Evolutionary conservation across 2,113 vertebrate species (phyloP).

Genomic region (Macrotis lagotis): DNA sequence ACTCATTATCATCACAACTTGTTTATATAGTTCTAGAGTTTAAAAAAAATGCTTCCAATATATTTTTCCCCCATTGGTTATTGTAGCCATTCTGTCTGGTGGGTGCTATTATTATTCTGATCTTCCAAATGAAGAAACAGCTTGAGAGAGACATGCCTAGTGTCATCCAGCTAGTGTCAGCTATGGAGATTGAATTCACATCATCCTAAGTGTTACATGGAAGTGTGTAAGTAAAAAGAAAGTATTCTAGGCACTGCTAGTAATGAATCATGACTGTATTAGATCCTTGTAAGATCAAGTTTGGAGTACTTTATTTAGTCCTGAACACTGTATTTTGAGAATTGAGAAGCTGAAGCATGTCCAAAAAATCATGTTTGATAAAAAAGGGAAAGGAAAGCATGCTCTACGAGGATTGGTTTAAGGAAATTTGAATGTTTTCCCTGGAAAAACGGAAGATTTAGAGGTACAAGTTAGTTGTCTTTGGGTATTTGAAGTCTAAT

Average conservation of each 20-base stretch:
- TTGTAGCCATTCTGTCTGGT: not conserved
- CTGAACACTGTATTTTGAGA: not conserved
- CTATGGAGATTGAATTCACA: not conserved
- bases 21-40: not conserved
- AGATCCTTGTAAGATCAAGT: not conserved
- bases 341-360: not conserved
- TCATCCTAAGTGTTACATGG: not conserved
- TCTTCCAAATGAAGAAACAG: not conserved
- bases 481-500: not conserved
- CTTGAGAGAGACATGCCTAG: not conserved
- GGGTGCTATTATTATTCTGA: not conserved
- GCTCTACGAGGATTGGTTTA: not conserved
- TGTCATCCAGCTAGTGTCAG: not conserved
- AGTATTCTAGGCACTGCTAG: not conserved
- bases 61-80: not conserved
- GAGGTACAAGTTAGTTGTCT: not conserved
- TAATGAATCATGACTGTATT: not conserved
- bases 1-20: not conserved
- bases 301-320: not conserved
- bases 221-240: not conserved
- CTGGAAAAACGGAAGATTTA: not conserved
- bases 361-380: not conserved
- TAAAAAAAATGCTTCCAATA: not conserved
- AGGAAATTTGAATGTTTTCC: not conserved
- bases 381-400: not conserved